Conservation (phyloP, 2,113 vertebrate genomes). For the Oreochromis tanganicae region DNA sequence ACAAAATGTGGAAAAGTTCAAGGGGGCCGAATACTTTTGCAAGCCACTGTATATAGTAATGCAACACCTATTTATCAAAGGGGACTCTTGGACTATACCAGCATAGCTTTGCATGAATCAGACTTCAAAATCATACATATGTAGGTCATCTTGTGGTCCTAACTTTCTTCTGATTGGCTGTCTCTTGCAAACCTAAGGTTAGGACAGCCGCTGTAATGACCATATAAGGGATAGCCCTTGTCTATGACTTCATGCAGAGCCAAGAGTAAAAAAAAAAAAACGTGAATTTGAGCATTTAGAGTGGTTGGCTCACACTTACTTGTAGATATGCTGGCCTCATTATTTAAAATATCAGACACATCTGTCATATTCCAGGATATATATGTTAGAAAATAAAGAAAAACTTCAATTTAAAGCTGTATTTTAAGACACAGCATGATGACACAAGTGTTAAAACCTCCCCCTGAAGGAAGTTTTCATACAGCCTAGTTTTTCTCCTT, state of each 20-base stretch:
- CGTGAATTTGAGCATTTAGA: rapidly evolving
- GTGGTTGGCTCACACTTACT: background rate
- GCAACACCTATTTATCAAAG: background rate
- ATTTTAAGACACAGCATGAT: background rate
- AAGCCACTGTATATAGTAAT: background rate
- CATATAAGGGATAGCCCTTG: background rate
- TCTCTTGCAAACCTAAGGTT: rapidly evolving
- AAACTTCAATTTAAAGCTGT: background rate
- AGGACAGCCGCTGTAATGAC: background rate
- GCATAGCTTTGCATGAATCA: rapidly evolving
- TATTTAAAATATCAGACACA: rapidly evolving
- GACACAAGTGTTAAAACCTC: background rate
- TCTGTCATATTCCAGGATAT: background rate
- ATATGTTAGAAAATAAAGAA: background rate
- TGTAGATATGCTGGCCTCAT: background rate
- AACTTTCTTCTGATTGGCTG: background rate
- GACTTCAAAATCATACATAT: background rate
- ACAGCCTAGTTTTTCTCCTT: background rate
- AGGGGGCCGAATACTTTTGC: no score
- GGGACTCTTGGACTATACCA: background rate
- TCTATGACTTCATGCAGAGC: background rate
- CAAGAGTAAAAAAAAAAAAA: background rate
- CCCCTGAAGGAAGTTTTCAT: background rate
- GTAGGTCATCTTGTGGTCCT: rapidly evolving
- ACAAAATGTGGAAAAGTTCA: no score